Percentiles rank a stretch among this genome's conserved stretches.
Evolutionary conservation across 2,888 invertebrate genomes (phyloP).

Genomic region (Drosophila kambysellisi): DNA sequence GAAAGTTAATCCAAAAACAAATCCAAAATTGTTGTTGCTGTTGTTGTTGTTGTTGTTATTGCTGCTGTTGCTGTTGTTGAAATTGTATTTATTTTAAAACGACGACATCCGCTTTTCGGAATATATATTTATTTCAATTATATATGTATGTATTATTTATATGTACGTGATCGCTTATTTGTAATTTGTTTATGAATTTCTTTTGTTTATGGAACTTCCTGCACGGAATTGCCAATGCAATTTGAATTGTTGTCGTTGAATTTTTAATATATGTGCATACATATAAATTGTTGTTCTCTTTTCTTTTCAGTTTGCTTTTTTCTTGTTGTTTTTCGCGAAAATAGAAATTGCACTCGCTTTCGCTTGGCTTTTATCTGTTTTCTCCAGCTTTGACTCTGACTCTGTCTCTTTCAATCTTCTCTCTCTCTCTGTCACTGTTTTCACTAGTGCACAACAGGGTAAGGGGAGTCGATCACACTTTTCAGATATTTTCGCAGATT

Average conservation of each 20-base stretch:
- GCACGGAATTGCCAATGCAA: constrained; percentile 49
- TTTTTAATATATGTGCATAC: constrained; percentile 15
- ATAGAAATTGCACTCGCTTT: constrained; percentile 71
- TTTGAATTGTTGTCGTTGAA: constrained; percentile 26
- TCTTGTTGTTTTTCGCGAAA: constrained; percentile 38
- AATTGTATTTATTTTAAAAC: constrained; percentile 6
- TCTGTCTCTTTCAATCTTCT: constrained; percentile 1
- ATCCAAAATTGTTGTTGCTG: no score
- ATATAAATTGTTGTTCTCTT: constrained; percentile 13
- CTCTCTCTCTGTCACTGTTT: constrained; percentile 27
- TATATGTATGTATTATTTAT: constrained; percentile 11
- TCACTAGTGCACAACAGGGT: constrained; percentile 16
- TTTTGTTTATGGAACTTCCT: constrained; percentile 58
- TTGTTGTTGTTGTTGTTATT: constrained; percentile 7
- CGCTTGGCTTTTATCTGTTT: constrained; percentile 37
- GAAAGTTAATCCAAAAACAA: constrained; percentile 50
- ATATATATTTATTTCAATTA: constrained; percentile 14
- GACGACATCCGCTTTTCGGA: constrained; percentile 45
- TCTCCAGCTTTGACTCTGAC: constrained; percentile 29
- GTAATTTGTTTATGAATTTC: constrained; percentile 54
- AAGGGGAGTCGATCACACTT: neutral
- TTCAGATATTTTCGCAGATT: constrained; percentile 40
- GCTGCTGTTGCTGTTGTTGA: neutral
- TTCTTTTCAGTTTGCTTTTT: constrained; percentile 10
- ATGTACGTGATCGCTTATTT: constrained; percentile 29